Conservation (phyloP, 2,888 invertebrate species). For the Timandra comae region DNA sequence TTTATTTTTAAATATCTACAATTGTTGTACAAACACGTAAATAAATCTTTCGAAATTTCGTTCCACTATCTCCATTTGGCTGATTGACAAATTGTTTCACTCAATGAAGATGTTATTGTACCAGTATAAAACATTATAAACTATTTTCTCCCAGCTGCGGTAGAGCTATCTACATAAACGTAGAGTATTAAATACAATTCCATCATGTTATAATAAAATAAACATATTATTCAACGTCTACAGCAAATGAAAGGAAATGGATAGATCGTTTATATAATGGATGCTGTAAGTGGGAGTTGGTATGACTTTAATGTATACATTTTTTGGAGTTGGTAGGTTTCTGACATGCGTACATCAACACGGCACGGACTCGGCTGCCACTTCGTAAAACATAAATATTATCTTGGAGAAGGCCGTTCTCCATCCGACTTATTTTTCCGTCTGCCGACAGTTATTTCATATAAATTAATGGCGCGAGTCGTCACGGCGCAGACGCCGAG, state of each 20-base stretch:
- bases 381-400: slow-evolving; percentile 75
- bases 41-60: background rate
- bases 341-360: slow-evolving; percentile 62
- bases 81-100: background rate
- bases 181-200: slow-evolving; percentile 9
- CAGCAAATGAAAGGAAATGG: slow-evolving; percentile 36
- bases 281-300: slow-evolving; percentile 33
- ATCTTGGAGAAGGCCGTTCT: slow-evolving; percentile 69
- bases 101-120: background rate
- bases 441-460: slow-evolving; percentile 77
- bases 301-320: slow-evolving; percentile 38
- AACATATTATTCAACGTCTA: slow-evolving; percentile 27
- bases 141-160: background rate
- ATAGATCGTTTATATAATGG: slow-evolving; percentile 36
- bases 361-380: slow-evolving; percentile 46
- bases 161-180: background rate
- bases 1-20: too few species aligned
- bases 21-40: slow-evolving; percentile 1
- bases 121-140: too few species aligned
- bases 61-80: background rate
- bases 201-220: slow-evolving; percentile 5
- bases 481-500: slow-evolving; percentile 74
- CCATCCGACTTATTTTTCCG: slow-evolving; percentile 73
- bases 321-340: slow-evolving; percentile 38
- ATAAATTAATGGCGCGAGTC: slow-evolving; percentile 77